Percentiles rank a stretch among this genome's conserved stretches.
Evolutionary conservation across 2,888 invertebrate species (phyloP).

Genomic region (Listrodromus nycthemerus): DNA sequence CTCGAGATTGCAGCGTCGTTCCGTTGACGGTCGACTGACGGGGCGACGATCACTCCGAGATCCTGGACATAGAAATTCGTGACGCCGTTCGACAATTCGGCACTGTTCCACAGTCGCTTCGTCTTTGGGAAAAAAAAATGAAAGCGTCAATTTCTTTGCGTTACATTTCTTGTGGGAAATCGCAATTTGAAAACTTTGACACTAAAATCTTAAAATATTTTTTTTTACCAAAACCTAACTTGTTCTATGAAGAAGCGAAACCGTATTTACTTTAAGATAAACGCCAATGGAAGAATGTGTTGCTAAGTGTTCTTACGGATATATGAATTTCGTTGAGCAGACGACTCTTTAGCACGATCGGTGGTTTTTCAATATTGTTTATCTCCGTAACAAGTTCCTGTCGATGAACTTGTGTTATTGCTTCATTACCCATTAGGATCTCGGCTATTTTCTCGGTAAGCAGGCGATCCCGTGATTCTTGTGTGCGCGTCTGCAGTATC

Average conservation of each 20-base stretch:
- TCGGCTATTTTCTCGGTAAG: slow-evolving; percentile 84
- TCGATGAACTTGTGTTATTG: slow-evolving; percentile 74
- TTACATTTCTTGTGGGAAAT: neutral
- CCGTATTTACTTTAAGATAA: too few species aligned
- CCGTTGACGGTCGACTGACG: neutral
- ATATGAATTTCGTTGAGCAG: slow-evolving; percentile 73
- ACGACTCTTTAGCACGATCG: slow-evolving; percentile 70
- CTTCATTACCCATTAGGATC: slow-evolving; percentile 82
- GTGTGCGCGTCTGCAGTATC: slow-evolving; percentile 80
- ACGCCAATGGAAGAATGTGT: slow-evolving; percentile 18
- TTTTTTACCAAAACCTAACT: too few species aligned
- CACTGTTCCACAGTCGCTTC: slow-evolving; percentile 79
- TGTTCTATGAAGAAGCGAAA: too few species aligned
- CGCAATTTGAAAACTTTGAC: too few species aligned
- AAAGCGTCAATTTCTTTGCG: neutral
- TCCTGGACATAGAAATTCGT: slow-evolving; percentile 76
- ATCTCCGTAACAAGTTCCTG: slow-evolving; percentile 46
- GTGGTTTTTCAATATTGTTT: neutral
- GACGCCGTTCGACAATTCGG: slow-evolving; percentile 70
- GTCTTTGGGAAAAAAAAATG: slow-evolving; percentile 69
- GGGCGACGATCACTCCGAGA: slow-evolving; percentile 65
- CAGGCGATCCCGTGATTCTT: slow-evolving; percentile 82
- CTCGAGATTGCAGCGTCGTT: neutral
- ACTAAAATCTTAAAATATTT: too few species aligned
- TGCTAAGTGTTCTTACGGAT: slow-evolving; percentile 70